These are phyloP conservation scores for Sylvia borin DNA, from an alignment of 2,797 vertebrate genomes.

Conservation along the genomic window DNA sequence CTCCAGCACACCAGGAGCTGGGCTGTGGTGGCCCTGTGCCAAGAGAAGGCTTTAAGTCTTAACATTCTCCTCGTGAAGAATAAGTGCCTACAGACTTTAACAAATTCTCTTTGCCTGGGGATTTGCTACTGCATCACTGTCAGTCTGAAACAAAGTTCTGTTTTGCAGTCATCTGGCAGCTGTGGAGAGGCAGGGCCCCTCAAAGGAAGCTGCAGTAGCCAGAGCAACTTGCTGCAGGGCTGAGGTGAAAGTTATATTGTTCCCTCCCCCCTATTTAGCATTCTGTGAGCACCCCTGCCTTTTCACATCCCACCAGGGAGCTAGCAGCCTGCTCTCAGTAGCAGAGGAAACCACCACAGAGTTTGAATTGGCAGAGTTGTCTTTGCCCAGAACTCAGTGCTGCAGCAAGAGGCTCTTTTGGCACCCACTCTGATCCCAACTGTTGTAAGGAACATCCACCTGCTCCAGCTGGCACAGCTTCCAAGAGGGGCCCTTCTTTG, in stretches of 20 bases:
- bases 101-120: neutral
- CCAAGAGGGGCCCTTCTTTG: neutral
- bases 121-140: neutral
- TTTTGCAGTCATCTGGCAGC: neutral
- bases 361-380: neutral
- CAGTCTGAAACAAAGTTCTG: neutral
- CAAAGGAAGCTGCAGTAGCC: slow-evolving; percentile 26
- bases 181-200: neutral
- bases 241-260: neutral
- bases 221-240: neutral
- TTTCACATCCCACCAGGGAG: neutral
- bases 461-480: neutral
- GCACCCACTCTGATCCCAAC: neutral
- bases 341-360: neutral
- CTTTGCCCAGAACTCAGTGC: neutral
- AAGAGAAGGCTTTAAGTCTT: slow-evolving; percentile 7
- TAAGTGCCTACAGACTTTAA: slow-evolving; percentile 37
- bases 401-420: neutral
- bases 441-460: neutral
- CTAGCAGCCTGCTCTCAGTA: neutral
- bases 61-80: neutral
- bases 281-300: slow-evolving; percentile 15
- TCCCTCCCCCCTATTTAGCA: neutral
- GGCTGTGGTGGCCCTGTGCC: neutral
- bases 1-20: neutral